Base-by-base conservation (phyloP, 2,888 invertebrate genomes). In the Pachydiplax longipennis region DNA sequence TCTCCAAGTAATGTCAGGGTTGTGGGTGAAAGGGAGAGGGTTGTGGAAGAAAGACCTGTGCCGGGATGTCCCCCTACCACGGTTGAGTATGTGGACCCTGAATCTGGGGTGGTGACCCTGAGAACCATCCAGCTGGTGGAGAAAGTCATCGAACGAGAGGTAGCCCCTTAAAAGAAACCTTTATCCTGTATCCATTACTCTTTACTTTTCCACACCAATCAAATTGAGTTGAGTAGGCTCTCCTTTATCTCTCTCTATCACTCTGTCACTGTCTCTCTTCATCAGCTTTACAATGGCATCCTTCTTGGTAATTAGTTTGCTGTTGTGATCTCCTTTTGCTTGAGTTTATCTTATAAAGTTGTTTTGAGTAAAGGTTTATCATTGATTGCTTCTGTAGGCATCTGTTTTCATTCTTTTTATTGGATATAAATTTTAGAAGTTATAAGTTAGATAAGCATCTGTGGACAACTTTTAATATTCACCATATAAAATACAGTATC, bases 71-170 rank as follows among this genome's bases (percentile, higher is more conserved):
- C 87, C 87, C 87, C 91, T 15, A 91, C 91, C 48, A 98, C 98
- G 92, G 98, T 98, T 95, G 98, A 98, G 95, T 97, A 97, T 95
- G 94, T 97, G 93, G 98, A 98, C 95, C 98, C 98, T 93, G 95
- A 96, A 93, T 97, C 97, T 93, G 98, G 98, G 93, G 97, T 97
- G 94, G 96, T 96, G 94, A 97, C 96, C 95, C 96, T 98, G 94
- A 96, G 98, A 95, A 98, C 98, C 93, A 96, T 98, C 95, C 98
- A 98, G 96, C 98, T 98, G 95, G 97, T 98, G 95, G 98, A 98
- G 96, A 98, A 98, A 96, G 96, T 98, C 95, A 98, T 98, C 95
- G 98, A 98, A 95, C 98, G 97, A 96, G 98, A 98, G 98, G 98
- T 98, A 98, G 90, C 90, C 91, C 61, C 31, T 40, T 31, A 22